Evolutionary conservation across 2,113 vertebrate genomes (phyloP), one percentile per base, ranked within the genome.

Genomic region (Gallinago undulata): DNA sequence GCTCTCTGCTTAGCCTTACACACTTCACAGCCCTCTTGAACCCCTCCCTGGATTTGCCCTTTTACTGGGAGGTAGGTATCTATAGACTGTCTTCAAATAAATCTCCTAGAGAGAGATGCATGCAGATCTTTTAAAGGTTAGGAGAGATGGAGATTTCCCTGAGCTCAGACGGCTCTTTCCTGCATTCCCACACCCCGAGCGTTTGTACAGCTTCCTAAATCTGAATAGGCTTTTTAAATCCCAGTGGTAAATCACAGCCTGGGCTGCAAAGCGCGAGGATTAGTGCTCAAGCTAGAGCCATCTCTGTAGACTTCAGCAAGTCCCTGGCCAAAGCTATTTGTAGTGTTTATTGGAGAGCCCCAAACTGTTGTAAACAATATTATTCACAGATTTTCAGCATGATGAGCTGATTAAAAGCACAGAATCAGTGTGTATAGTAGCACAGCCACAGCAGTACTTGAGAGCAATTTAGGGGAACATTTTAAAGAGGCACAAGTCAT

Each of bases 121-220:
- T 64, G 28, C 17, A 91, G 41, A 90, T 72, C 33, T 94, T 62
- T 72, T 47, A 86, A 92, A 94, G 55, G 68, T 86, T 90, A 94
- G 21, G 33, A 56, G 23, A 79, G 41, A 85, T 12, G 27, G 37
- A 69, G 66, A 66, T 70, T 75, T 82, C 60, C 66, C 50, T 30
- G 35, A 73, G 66, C 33, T 69, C 31, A 0, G 37, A 25, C 4
- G 5, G 56, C 55, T 63, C 48, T 75, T 60, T 37, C 41, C 77
- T 87, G n/a, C 74, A 35, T 83, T n/a, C 48, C 37, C 70, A 57
- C 30, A 48, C 24, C 47, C 45, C 1, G 2, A 72, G 73, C 53
- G 30, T 72, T 75, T 84, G 24, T 35, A 64, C 64, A 72, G 33
- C 63, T 79, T 85, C 80, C 70, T 79, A 57, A 24, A 75, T 56